Conservation (phyloP, 2,113 vertebrate species). For the Atlantisia rogersi region DNA sequence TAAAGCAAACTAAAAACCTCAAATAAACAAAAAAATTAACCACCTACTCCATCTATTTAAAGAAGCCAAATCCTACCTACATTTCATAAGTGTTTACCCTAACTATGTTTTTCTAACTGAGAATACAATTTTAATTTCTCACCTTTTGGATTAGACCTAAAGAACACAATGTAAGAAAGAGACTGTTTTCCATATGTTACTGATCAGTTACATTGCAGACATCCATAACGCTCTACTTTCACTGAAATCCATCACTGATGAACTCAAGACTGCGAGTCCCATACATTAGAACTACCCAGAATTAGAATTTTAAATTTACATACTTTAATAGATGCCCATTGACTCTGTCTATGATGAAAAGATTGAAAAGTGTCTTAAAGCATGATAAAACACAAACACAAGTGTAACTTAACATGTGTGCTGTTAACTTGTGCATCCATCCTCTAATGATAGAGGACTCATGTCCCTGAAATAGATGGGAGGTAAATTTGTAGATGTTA, state of each 20-base stretch:
- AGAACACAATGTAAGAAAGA: neutral
- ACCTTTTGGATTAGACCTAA: neutral
- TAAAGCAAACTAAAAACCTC: neutral
- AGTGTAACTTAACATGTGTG: neutral
- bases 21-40: neutral
- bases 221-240: neutral
- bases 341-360: neutral
- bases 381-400: neutral
- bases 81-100: neutral
- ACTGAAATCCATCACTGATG: neutral
- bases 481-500: neutral
- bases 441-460: neutral
- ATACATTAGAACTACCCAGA: neutral
- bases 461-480: neutral
- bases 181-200: neutral
- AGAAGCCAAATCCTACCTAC: neutral
- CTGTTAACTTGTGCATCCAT: neutral
- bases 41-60: neutral
- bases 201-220: neutral
- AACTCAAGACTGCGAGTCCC: neutral
- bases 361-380: neutral
- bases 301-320: neutral
- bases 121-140: neutral
- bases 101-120: neutral
- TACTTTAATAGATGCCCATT: neutral